Evolutionary conservation across 2,113 vertebrate species (phyloP).

Genomic region (Ophthalmolycus amberensis): DNA sequence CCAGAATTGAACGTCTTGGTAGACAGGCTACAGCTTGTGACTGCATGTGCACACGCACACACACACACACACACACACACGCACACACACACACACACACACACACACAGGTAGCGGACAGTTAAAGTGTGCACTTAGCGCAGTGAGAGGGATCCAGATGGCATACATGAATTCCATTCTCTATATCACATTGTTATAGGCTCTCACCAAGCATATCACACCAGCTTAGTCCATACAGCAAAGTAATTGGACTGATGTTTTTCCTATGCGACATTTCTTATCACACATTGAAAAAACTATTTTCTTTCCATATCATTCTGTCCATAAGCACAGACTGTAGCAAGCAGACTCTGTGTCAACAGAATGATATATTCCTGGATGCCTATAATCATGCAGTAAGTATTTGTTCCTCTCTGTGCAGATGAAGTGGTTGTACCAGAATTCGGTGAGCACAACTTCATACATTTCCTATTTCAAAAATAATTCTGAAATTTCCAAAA

Average conservation of each 20-base stretch:
- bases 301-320: constrained; percentile 49
- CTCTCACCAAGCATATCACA: constrained; percentile 37
- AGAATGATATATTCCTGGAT: constrained; percentile 46
- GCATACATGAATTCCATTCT: constrained; percentile 33
- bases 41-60: constrained; percentile 8
- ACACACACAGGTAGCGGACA: constrained; percentile 13
- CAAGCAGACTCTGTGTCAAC: constrained; percentile 39
- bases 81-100: constrained; percentile 2
- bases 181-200: constrained; percentile 33
- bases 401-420: constrained; percentile 35
- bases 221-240: constrained; percentile 30
- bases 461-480: constrained; percentile 47
- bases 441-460: constrained; percentile 38
- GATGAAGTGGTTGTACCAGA: constrained; percentile 33
- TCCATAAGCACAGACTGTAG: constrained; percentile 38
- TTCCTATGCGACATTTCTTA: constrained; percentile 41
- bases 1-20: constrained; percentile 51
- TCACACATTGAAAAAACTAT: constrained; percentile 42
- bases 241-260: constrained; percentile 60
- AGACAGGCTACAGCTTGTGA: constrained; percentile 35
- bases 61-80: constrained; percentile 2
- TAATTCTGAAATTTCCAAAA: constrained; percentile 16
- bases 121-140: constrained; percentile 31
- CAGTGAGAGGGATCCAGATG: constrained; percentile 66
- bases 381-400: constrained; percentile 58